phyloP scores from a whole-genome alignment of 2,113 vertebrate genomes.

The Redunca redunca region DNA sequence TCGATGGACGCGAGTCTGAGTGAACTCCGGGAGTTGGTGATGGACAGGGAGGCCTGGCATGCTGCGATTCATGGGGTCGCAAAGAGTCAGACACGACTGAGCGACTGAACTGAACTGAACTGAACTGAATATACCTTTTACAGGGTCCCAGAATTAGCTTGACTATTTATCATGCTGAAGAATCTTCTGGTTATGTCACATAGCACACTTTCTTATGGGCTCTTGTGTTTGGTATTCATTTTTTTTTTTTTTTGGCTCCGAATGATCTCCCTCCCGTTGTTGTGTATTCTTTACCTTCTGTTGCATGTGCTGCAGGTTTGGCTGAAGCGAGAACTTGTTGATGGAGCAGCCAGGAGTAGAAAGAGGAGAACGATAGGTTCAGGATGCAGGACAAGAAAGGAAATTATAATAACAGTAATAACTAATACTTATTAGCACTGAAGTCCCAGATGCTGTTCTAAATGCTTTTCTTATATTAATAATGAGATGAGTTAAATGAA shows the following conservation, averaged over 20 bases:
- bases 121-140: background rate
- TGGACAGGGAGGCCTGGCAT: no score
- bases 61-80: no score
- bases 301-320: background rate
- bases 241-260: background rate
- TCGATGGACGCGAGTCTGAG: no score
- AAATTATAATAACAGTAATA: background rate
- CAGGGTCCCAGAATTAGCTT: background rate
- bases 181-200: background rate
- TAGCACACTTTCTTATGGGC: background rate
- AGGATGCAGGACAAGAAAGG: background rate
- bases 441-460: background rate
- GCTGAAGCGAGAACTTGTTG: background rate
- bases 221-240: background rate
- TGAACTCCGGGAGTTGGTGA: no score
- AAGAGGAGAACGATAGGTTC: background rate
- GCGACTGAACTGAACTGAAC: no score
- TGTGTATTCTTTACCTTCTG: constrained; percentile 1
- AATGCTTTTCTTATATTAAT: constrained; percentile 19
- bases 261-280: background rate
- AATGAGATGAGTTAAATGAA: constrained; percentile 22
- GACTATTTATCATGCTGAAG: background rate
- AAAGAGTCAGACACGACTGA: no score
- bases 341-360: background rate
- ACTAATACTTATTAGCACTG: background rate